phyloP scores from a whole-genome alignment of 1,140 invertebrate species.

The Panagrolaimus sp. region DNA sequence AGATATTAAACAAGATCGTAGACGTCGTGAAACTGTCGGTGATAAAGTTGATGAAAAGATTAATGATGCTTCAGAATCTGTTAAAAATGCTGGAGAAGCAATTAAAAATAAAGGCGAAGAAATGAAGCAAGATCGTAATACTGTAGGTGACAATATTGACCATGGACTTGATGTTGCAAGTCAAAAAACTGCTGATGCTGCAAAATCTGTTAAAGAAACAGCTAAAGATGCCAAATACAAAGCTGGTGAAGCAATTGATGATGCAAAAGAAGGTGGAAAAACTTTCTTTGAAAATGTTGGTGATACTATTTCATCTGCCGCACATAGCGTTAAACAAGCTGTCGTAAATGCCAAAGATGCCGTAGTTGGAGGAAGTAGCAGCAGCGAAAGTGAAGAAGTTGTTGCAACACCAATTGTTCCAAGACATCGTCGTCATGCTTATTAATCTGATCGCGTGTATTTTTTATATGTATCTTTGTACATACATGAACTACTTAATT shows the following conservation, averaged over 20 bases:
- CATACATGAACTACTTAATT: too few species aligned
- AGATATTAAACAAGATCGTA: not conserved
- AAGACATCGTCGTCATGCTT: too few species aligned
- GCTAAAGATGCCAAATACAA: slow-evolving; percentile 9
- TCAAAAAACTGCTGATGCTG: not conserved
- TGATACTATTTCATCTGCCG: not conserved
- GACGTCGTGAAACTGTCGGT: too few species aligned
- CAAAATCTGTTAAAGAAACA: slow-evolving; percentile 2
- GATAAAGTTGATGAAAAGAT: too few species aligned
- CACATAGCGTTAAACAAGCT: not conserved
- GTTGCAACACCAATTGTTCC: too few species aligned
- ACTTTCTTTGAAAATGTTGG: not conserved
- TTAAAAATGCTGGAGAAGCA: not conserved
- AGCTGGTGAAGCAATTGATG: not conserved
- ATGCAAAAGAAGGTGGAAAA: not conserved
- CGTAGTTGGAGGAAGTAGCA: not conserved
- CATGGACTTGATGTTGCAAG: not conserved
- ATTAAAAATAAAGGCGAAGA: not conserved
- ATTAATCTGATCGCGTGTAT: too few species aligned
- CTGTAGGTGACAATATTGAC: not conserved
- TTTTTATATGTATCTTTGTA: too few species aligned
- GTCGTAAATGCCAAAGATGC: slow-evolving; percentile 6
- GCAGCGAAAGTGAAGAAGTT: not conserved
- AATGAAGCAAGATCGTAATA: not conserved
- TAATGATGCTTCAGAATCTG: too few species aligned